Percentiles rank a stretch among this genome's conserved stretches.
These are phyloP conservation scores for Indri indri DNA, from an alignment of 2,113 vertebrate species.

Conservation along the genomic window DNA sequence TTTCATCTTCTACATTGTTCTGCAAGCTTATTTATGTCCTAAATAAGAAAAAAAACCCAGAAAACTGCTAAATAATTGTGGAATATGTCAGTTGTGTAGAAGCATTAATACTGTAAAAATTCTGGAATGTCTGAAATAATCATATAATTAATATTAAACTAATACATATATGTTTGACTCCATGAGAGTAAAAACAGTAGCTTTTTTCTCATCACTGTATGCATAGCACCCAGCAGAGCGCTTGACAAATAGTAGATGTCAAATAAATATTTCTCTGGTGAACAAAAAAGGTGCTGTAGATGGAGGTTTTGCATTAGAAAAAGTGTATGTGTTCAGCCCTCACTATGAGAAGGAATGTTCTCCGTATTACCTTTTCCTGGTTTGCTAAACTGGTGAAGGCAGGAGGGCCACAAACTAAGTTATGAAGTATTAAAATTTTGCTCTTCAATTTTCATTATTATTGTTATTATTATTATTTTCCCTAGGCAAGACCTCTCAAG, in stretches of 20 bases:
- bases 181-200: background rate
- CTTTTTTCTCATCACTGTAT: fast-evolving
- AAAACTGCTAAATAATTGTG: background rate
- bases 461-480: background rate
- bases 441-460: background rate
- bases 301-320: background rate
- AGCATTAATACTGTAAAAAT: background rate
- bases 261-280: background rate
- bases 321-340: background rate
- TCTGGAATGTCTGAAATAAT: background rate
- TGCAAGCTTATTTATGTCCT: background rate
- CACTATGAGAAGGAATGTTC: background rate
- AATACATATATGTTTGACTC: too few species aligned
- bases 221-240: background rate
- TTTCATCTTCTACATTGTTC: background rate
- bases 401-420: background rate
- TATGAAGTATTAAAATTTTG: background rate
- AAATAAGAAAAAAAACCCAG: background rate
- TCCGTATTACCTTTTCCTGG: background rate
- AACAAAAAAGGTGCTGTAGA: background rate
- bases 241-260: background rate
- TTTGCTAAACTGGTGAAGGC: background rate
- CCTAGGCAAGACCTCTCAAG: background rate
- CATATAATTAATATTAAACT: background rate
- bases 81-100: background rate